Evolutionary conservation across 64 coral and sea anemone species (phyloP).

Genomic region (Pocillopora verrucosa): DNA sequence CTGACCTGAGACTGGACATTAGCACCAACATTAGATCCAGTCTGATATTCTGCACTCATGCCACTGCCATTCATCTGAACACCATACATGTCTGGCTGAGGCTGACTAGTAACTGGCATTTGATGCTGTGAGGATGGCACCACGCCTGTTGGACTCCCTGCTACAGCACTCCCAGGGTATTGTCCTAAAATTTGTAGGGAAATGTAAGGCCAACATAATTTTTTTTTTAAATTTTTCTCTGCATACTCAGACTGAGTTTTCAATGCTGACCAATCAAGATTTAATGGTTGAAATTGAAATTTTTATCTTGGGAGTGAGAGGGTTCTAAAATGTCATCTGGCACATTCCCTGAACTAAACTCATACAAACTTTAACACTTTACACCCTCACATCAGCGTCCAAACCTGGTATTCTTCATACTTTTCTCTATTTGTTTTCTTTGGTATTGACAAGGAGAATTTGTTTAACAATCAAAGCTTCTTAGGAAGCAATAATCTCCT

Average conservation of each 20-base stretch:
- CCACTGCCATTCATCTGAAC: constrained; percentile 88
- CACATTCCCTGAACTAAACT: too few species aligned
- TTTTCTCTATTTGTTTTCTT: too few species aligned
- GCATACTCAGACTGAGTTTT: not conserved
- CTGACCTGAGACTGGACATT: constrained; percentile 94
- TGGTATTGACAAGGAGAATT: too few species aligned
- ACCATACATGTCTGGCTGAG: constrained; percentile 82
- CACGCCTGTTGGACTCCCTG: constrained; percentile 74
- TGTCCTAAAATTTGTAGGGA: not conserved
- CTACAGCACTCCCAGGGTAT: constrained; percentile 31
- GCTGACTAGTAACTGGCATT: constrained; percentile 83
- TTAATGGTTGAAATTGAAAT: too few species aligned
- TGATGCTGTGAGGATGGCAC: constrained; percentile 77
- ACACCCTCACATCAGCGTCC: too few species aligned
- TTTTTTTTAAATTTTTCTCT: not conserved
- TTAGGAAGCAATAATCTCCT: too few species aligned
- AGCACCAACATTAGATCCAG: constrained; percentile 83
- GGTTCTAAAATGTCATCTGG: too few species aligned
- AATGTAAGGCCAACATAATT: not conserved
- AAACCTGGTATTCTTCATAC: too few species aligned
- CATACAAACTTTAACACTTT: too few species aligned
- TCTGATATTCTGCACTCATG: constrained; percentile 82
- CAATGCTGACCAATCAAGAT: too few species aligned
- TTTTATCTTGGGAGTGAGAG: too few species aligned
- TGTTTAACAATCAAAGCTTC: too few species aligned